Percentiles rank a stretch among this genome's conserved stretches.
phyloP scores from a whole-genome alignment of 64 coral and sea anemone species.

The Montipora cactus region DNA sequence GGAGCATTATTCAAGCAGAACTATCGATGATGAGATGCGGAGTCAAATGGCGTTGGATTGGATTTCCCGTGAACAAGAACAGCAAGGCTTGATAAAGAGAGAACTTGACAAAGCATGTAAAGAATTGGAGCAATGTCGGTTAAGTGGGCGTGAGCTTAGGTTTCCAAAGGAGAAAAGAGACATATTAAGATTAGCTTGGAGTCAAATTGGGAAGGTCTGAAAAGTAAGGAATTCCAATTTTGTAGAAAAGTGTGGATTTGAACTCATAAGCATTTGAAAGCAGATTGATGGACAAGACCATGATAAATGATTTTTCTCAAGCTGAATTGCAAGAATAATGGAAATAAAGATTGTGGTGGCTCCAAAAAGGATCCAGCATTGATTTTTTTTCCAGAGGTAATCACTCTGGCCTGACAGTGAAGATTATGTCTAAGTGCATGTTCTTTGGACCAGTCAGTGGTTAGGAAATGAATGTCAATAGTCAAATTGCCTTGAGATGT shows the following conservation, averaged over 20 bases:
- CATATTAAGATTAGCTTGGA: conserved; percentile 89
- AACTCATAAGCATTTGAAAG: no score
- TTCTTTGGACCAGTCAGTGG: no score
- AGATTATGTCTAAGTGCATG: no score
- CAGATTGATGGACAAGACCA: no score
- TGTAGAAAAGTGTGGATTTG: background rate
- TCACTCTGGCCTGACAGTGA: no score
- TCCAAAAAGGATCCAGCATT: no score
- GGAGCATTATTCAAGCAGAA: conserved; percentile 81
- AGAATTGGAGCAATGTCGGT: conserved; percentile 84
- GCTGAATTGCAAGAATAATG: no score
- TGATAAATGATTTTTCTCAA: no score
- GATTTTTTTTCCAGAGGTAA: no score
- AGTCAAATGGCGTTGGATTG: conserved; percentile 97
- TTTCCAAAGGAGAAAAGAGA: conserved; percentile 94
- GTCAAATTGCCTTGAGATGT: no score
- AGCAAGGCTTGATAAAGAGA: conserved; percentile 80
- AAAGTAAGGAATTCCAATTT: background rate
- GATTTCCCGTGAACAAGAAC: conserved; percentile 94
- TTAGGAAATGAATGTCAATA: no score
- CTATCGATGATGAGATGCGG: conserved; percentile 94
- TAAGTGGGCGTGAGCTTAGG: conserved; percentile 88
- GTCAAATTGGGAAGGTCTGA: conserved; percentile 86
- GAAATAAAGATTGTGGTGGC: no score
- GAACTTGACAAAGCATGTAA: conserved; percentile 78